Evolutionary conservation across 2,113 vertebrate genomes (phyloP), one percentile per base, ranked within the genome.

Genomic region (Passer montanus): DNA sequence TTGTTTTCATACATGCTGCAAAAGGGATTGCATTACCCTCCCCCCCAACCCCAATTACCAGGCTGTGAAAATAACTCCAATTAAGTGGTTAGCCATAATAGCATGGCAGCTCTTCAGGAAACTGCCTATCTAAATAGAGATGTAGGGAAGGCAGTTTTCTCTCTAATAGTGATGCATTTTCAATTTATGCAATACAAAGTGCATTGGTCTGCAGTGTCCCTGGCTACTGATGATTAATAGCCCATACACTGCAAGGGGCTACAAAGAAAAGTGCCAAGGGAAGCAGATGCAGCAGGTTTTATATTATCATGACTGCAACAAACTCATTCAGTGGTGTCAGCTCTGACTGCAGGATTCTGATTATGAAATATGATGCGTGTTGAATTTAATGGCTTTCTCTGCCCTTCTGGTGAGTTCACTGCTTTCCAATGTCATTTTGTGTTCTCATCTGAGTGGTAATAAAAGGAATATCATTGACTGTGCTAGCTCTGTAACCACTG

Each of bases 281-380:
- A 97, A 98, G 97, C 98, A 97, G 97, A 97, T 95, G 97, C 96
- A 89, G 91, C 59, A 9, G 96, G 96, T 92, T 98, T 98, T 98
- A 97, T 95, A 97, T 98, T 97, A 98, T 98, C 97, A 89, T 95
- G 96, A 95, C 87, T 95, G 97, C 97, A 98, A 98, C 98, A 98
- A 97, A 96, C 97, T 98, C 97, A 97, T 98, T 98, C 94, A 86
- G 96, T 93, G 94, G 97, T 98, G 97, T 98, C 98, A 98, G 98
- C 90, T 96, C 96, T 92, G 97, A 97, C 97, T 97, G 96, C 92
- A 67, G 97, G 97, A 97, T 97, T 97, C 97, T 98, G 98, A 98
- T 98, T 97, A 98, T 98, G 97, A 98, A 98, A 98, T 98, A 98
- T 97, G 97, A 98, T 97, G 96, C 96, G 85, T 97, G 97, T 97